These are phyloP conservation scores for Stomatorhinus ivindoensis DNA, from an alignment of 2,113 vertebrate species.

Conservation along the genomic window DNA sequence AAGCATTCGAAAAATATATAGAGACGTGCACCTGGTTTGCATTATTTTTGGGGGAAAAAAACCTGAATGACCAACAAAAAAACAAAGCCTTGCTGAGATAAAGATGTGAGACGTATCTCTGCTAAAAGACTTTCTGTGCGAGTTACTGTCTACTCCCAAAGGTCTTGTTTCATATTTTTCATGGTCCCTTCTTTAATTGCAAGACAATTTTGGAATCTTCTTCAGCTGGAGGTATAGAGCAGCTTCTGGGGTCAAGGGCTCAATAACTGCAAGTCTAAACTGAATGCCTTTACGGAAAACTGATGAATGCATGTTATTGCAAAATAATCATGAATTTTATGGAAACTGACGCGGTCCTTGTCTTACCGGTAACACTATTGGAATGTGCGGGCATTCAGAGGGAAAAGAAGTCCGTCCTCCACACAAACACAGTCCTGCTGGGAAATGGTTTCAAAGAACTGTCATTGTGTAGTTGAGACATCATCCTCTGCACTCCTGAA, in stretches of 20 bases:
- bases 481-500: neutral
- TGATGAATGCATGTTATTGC: neutral
- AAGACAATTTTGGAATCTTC: neutral
- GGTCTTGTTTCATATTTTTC: neutral
- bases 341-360: neutral
- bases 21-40: neutral
- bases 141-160: neutral
- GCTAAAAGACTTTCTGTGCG: neutral
- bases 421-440: constrained; percentile 8
- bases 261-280: neutral
- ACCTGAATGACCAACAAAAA: neutral
- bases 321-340: constrained; percentile 2
- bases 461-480: constrained; percentile 9
- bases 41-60: neutral
- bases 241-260: neutral
- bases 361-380: neutral
- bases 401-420: neutral
- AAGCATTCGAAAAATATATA: neutral
- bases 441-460: constrained; percentile 10
- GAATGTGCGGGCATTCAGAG: constrained; percentile 1
- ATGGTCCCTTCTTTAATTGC: neutral
- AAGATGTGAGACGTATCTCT: neutral
- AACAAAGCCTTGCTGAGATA: neutral
- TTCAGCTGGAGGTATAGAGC: neutral
- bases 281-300: neutral